Conservation (phyloP, 1,140 invertebrate species). For the Nymphalis io region DNA sequence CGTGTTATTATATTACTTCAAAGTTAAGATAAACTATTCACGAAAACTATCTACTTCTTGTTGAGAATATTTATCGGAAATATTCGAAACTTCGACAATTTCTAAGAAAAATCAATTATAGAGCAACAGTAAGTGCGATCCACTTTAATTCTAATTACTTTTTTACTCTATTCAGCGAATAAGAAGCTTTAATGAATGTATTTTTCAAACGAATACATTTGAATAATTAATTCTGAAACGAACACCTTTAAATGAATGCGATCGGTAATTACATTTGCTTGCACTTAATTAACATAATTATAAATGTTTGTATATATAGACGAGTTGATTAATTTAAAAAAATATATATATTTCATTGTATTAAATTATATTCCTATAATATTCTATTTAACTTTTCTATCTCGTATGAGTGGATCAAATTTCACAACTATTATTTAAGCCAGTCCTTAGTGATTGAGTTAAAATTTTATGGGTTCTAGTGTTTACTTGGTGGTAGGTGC, state of each 20-base stretch:
- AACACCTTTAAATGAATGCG: background rate
- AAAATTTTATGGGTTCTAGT: no score
- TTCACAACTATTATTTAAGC: no score
- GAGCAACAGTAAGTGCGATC: constrained; percentile 5
- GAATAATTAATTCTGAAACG: background rate
- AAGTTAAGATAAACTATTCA: background rate
- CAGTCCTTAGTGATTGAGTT: no score
- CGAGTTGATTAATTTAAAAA: no score
- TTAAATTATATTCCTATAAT: no score
- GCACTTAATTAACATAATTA: no score
- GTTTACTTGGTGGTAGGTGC: no score
- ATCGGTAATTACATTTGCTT: background rate
- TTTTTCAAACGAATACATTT: background rate
- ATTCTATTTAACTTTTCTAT: no score
- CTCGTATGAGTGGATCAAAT: no score
- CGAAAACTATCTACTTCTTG: background rate
- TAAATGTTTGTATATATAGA: no score
- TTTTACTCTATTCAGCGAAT: background rate
- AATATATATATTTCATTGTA: no score
- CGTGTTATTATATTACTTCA: background rate
- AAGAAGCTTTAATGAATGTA: background rate
- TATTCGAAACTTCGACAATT: constrained; percentile 10
- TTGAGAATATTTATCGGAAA: background rate
- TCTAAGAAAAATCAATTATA: constrained; percentile 31
- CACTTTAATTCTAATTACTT: constrained; percentile 8